Percentiles rank a stretch among this genome's conserved stretches.
phyloP scores from a whole-genome alignment of 2,113 vertebrate species.

The Nesogale talazaci region DNA sequence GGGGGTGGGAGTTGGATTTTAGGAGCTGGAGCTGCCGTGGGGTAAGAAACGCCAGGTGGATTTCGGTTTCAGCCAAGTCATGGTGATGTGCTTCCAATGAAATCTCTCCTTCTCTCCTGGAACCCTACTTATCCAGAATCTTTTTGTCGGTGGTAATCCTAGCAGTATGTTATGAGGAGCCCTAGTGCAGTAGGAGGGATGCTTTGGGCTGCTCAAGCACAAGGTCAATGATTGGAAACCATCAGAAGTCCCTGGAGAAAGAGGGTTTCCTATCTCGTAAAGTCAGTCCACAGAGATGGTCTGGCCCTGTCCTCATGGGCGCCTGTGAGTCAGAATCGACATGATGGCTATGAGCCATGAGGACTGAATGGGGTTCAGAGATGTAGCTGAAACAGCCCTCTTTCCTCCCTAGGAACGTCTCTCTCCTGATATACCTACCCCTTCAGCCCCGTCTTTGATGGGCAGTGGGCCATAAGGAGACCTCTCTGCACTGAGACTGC shows the following conservation, averaged over 20 bases:
- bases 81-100: slow-evolving; percentile 1
- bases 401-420: not conserved
- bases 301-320: no score
- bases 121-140: not conserved
- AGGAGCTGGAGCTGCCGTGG: not conserved
- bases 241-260: no score
- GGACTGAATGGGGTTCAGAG: not conserved
- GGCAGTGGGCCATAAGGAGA: not conserved
- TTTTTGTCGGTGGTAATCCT: not conserved
- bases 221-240: no score
- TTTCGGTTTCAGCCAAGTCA: slow-evolving; percentile 4
- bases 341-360: no score
- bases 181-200: no score
- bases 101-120: not conserved
- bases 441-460: not conserved
- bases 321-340: no score
- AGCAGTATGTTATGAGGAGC: no score
- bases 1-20: not conserved
- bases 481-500: not conserved
- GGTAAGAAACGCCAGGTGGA: not conserved
- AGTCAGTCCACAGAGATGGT: no score
- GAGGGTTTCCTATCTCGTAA: no score
- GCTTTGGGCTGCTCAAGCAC: no score
- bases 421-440: not conserved
- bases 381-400: not conserved